Percentiles rank a stretch among this genome's conserved stretches.
These are phyloP conservation scores for Eupeodes luniger DNA, from an alignment of 2,888 invertebrate genomes.

Conservation along the genomic window DNA sequence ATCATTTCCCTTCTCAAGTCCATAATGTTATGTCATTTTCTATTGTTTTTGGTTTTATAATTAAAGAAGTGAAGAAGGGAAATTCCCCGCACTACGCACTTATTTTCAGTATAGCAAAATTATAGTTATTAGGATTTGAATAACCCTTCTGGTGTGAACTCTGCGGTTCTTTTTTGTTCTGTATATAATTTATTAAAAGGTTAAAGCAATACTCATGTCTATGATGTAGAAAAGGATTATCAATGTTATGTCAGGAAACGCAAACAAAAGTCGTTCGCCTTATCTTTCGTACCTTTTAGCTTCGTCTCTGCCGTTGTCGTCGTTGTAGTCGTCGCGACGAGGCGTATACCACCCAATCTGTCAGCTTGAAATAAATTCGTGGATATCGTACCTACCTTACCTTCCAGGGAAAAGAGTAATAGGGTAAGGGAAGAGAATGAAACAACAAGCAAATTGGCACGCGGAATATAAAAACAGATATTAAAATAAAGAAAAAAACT, in stretches of 20 bases:
- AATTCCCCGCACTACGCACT: neutral
- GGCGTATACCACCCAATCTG: conserved; percentile 6
- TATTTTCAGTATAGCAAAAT: conserved; percentile 15
- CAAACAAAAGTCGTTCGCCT: conserved; percentile 58
- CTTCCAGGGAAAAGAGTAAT: conserved; percentile 46
- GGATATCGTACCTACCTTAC: conserved; percentile 62
- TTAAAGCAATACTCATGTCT: conserved; percentile 41
- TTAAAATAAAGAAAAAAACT: conserved; percentile 16
- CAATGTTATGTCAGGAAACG: conserved; percentile 77
- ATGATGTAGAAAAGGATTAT: conserved; percentile 71
- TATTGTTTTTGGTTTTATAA: conserved; percentile 57
- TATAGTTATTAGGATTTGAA: conserved; percentile 59
- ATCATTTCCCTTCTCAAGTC: neutral
- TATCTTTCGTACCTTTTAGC: conserved; percentile 62
- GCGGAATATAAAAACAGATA: conserved; percentile 45
- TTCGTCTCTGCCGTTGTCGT: conserved; percentile 20
- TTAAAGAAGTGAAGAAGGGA: conserved; percentile 43
- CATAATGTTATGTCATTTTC: neutral
- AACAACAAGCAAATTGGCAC: conserved; percentile 69
- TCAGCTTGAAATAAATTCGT: conserved; percentile 64
- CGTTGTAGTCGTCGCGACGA: neutral
- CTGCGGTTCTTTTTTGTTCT: conserved; percentile 50
- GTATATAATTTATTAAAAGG: conserved; percentile 64
- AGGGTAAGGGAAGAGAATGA: conserved; percentile 38
- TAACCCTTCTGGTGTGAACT: conserved; percentile 57